phyloP scores from a whole-genome alignment of 2,113 vertebrate species.

The Sterrhoptilus dennistouni region DNA sequence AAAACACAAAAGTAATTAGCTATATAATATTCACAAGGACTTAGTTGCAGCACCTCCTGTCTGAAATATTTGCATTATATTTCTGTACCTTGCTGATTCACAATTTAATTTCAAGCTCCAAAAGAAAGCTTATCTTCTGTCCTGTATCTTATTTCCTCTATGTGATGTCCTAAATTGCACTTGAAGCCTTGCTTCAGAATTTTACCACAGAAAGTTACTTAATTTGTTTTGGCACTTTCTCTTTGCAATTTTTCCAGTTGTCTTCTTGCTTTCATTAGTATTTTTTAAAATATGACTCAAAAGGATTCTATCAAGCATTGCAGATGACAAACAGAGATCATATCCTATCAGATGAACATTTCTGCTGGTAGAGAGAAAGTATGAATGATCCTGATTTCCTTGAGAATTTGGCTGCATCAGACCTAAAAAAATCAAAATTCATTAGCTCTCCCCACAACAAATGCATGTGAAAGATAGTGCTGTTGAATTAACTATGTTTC shows the following conservation, averaged over 20 bases:
- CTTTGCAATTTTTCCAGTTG: not conserved
- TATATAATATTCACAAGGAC: not conserved
- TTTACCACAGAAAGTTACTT: not conserved
- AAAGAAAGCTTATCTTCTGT: not conserved
- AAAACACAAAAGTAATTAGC: constrained; percentile 1
- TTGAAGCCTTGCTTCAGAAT: not conserved
- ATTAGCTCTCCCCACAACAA: not conserved
- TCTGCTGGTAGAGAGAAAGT: not conserved
- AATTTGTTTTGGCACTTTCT: constrained; percentile 7
- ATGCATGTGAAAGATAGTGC: not conserved
- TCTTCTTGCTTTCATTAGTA: not conserved
- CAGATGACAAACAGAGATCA: not conserved
- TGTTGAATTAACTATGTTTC: not conserved
- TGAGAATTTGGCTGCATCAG: not conserved
- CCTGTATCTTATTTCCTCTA: not conserved
- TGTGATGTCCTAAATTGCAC: not conserved
- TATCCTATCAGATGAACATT: not conserved
- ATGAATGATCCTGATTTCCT: not conserved
- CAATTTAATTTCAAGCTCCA: constrained; percentile 21
- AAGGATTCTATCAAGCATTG: not conserved
- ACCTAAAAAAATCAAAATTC: not conserved
- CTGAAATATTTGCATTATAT: not conserved
- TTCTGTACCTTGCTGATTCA: not conserved
- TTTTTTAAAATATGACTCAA: not conserved
- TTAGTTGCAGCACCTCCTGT: not conserved